Percentiles rank a stretch among this genome's conserved stretches.
phyloP scores from a whole-genome alignment of 2,888 invertebrate species.

The Syritta pipiens region DNA sequence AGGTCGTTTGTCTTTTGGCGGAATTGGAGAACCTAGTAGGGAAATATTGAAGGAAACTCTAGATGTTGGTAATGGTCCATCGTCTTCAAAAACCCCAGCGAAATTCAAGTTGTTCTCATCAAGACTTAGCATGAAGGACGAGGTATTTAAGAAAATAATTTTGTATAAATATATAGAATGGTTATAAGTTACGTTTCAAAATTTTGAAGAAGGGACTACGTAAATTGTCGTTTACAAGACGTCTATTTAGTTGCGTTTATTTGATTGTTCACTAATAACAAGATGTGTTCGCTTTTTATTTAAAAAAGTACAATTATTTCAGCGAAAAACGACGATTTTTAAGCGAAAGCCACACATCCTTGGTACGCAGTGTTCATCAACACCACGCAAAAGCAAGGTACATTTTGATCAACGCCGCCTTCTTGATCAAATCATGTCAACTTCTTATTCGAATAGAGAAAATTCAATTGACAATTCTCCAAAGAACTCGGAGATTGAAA shows the following conservation, averaged over 20 bases:
- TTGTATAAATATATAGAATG: too few species aligned
- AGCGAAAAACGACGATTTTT: conserved; percentile 45
- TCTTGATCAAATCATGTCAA: conserved; percentile 71
- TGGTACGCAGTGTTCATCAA: conserved; percentile 74
- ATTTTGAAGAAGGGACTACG: too few species aligned
- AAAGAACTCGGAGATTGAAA: conserved; percentile 26
- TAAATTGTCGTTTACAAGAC: too few species aligned
- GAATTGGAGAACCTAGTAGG: conserved; percentile 79
- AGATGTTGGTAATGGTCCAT: conserved; percentile 72
- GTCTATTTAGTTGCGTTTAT: too few species aligned
- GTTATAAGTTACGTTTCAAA: too few species aligned
- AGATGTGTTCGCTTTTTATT: conserved; percentile 12
- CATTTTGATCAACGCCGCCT: conserved; percentile 73
- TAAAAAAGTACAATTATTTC: conserved; percentile 42
- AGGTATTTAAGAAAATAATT: conserved; percentile 77
- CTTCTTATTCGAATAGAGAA: conserved; percentile 49
- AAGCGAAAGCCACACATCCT: conserved; percentile 27
- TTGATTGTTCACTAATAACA: not conserved
- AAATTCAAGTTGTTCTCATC: conserved; percentile 83
- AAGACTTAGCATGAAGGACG: conserved; percentile 76
- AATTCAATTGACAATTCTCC: conserved; percentile 29
- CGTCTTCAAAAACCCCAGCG: conserved; percentile 83
- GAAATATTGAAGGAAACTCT: conserved; percentile 82
- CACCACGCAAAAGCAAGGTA: conserved; percentile 76
- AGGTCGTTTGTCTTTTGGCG: conserved; percentile 84